Base-by-base conservation (phyloP, 1,140 invertebrate species). In the Pemphigus obesinymphae region DNA sequence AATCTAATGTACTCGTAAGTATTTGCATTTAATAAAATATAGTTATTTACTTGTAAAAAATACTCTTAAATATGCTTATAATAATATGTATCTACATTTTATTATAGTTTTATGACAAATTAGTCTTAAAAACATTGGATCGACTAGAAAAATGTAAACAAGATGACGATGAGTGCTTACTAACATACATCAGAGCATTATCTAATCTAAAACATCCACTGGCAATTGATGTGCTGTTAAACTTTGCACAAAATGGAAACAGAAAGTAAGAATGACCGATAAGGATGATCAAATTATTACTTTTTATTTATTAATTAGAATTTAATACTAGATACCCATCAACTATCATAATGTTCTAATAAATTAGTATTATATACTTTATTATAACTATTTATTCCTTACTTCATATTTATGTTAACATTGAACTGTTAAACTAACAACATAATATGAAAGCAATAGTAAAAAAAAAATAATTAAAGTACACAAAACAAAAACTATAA, bases 111-210 rank as follows among this genome's bases (percentile, higher is more conserved):
- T 45, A 40, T 3, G 55, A 61, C 3, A 37, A 61, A 43, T 8
- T 80, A 37, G 37, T 80, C n/a, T 8, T 61, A 20, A 61, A 45
- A 6, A 43, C 76, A 29, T 80, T 83, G 10, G 83, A 82, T 40
- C 82, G 82, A 58, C 61, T 84, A n/a, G 58, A 29, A 7, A 55
- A 81, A 31, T 85, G 84, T 76, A 26, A 82, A 31, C 29, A 43
- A 29, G 82, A 88, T 31, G 87, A 88, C 3, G 89, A 89, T 78
- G 86, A 88, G 8, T 92, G 90, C 85, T 87, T 89, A 82, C 85
- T 89, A n/a, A 88, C 89, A 70, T 92, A 91, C 83, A 87, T 94
- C 1, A 87, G 92, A 82, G 90, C 90, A 1, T 85, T 94, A 20
- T 90, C 91, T 85, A 94, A 94, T 87, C 87, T 94, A 0, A 88